These are phyloP conservation scores for Nemurella pictetii DNA, from an alignment of 2,888 invertebrate genomes.

Conservation along the genomic window DNA sequence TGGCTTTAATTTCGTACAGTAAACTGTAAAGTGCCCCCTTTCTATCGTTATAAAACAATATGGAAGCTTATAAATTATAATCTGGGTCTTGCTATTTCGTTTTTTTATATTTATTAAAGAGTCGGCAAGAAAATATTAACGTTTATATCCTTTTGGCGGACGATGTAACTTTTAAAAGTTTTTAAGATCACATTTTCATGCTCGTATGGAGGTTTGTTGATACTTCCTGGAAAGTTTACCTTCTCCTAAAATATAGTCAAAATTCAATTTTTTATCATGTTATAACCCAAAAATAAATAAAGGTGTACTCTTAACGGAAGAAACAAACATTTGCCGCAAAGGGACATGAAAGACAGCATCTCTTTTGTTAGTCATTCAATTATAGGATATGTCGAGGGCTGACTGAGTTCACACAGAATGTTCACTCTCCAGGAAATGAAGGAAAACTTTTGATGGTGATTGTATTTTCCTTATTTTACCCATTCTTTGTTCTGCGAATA, in stretches of 20 bases:
- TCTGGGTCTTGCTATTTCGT: background rate
- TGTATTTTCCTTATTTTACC: conserved; percentile 14
- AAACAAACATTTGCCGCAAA: background rate
- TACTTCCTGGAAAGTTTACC: background rate
- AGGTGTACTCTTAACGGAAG: background rate
- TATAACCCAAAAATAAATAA: background rate
- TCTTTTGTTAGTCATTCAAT: background rate
- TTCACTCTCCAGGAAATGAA: background rate
- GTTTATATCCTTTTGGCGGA: background rate
- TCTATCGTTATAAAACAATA: conserved; percentile 28
- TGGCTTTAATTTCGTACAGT: background rate
- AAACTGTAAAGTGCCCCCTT: background rate
- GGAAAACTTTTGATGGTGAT: background rate
- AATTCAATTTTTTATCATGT: background rate
- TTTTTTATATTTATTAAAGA: background rate
- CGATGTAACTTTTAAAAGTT: background rate
- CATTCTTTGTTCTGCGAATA: conserved; percentile 13
- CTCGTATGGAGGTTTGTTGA: background rate
- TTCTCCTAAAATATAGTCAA: background rate
- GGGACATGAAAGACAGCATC: background rate
- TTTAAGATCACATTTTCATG: background rate
- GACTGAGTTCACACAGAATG: background rate
- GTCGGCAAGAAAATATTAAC: background rate
- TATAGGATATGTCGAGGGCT: background rate
- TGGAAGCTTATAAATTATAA: background rate